phyloP scores from a whole-genome alignment of 2,888 invertebrate genomes.

The Chloromyia formosa region DNA sequence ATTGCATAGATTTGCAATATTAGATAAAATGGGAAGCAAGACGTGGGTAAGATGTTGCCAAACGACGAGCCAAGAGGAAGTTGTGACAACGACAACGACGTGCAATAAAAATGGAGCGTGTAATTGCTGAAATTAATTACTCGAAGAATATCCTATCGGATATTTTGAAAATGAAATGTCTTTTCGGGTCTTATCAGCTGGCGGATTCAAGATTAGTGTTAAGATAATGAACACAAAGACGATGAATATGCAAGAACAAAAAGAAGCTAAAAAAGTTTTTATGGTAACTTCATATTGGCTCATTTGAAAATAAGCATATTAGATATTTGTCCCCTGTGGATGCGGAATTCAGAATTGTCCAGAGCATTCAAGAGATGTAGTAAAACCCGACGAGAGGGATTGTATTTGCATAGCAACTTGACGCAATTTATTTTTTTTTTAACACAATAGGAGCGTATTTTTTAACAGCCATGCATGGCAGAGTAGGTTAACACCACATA shows the following conservation, averaged over 20 bases:
- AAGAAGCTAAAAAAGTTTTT: too few species aligned
- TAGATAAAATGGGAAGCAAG: constrained; percentile 36
- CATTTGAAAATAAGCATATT: too few species aligned
- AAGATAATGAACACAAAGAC: neutral
- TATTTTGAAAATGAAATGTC: constrained; percentile 15
- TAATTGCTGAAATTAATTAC: constrained; percentile 43
- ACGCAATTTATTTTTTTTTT: too few species aligned
- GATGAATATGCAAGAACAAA: neutral
- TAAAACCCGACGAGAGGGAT: too few species aligned
- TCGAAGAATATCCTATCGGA: neutral
- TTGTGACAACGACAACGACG: constrained; percentile 27
- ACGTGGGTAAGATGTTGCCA: neutral
- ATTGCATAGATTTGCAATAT: constrained; percentile 50
- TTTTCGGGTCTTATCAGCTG: neutral
- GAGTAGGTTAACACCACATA: too few species aligned
- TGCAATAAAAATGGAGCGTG: constrained; percentile 43
- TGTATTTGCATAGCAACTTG: too few species aligned
- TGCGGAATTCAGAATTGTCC: too few species aligned
- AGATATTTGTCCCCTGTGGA: too few species aligned
- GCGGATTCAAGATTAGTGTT: neutral
- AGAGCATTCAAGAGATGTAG: too few species aligned
- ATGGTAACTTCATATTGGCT: too few species aligned
- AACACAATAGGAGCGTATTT: too few species aligned
- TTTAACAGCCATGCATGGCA: too few species aligned
- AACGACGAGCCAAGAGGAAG: constrained; percentile 8